phyloP scores from a whole-genome alignment of 2,797 vertebrate species.

The Diplodus sargus region DNA sequence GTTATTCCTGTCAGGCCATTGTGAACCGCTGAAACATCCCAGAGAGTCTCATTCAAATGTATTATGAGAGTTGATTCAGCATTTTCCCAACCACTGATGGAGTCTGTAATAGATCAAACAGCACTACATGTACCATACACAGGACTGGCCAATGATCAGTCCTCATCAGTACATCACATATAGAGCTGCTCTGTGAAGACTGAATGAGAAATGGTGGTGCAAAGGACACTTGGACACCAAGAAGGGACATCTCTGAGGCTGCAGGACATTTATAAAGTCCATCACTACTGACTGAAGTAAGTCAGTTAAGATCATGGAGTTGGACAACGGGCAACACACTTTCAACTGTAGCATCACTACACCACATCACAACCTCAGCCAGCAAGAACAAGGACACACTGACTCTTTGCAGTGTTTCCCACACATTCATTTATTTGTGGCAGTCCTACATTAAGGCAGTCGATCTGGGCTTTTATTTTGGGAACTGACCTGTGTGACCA shows the following conservation, averaged over 20 bases:
- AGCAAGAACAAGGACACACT: not conserved
- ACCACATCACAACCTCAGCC: conserved; percentile 4
- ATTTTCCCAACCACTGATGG: not conserved
- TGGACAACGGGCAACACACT: not conserved
- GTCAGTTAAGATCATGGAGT: conserved; percentile 16
- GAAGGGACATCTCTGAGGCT: conserved; percentile 16
- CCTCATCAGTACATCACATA: not conserved
- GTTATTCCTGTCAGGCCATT: not conserved
- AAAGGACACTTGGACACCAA: conserved; percentile 12
- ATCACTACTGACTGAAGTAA: conserved; percentile 15
- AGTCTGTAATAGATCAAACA: conserved; percentile 9
- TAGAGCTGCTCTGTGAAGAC: not conserved
- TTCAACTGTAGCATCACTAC: not conserved
- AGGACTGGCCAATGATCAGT: no score
- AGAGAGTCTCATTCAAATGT: not conserved
- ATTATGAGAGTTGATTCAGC: conserved; percentile 1
- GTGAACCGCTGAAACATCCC: not conserved
- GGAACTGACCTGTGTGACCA: not conserved
- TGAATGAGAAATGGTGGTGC: not conserved
- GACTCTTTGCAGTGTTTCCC: no score
- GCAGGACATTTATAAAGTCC: conserved; percentile 14
- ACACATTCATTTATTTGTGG: no score
- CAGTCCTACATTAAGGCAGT: not conserved
- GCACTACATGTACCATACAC: not conserved
- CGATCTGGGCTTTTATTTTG: not conserved